Percentiles rank a stretch among this genome's conserved stretches.
phyloP scores from a whole-genome alignment of 1,140 invertebrate species.

The Neomicropteryx cornuta region DNA sequence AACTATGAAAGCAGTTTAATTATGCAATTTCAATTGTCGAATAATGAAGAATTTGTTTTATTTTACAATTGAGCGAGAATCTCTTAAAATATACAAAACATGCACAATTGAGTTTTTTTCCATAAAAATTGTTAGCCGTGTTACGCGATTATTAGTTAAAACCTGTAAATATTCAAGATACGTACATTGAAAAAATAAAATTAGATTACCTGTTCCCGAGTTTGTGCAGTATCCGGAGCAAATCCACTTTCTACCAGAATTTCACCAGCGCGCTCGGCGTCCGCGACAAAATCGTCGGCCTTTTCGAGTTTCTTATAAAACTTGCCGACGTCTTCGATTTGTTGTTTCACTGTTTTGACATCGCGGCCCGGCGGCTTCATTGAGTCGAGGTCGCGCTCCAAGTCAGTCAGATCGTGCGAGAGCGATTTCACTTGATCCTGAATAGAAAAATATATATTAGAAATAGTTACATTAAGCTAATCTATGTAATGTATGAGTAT shows the following conservation, averaged over 20 bases:
- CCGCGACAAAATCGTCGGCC: constrained; percentile 55
- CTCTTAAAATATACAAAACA: no score
- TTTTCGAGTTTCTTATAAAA: constrained; percentile 57
- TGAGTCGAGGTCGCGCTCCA: constrained; percentile 75
- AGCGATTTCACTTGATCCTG: constrained; percentile 70
- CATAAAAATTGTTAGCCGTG: no score
- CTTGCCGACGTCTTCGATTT: constrained; percentile 67
- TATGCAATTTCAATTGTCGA: no score
- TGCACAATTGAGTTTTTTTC: no score
- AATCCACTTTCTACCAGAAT: constrained; percentile 72
- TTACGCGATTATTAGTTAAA: no score
- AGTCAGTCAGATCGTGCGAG: constrained; percentile 57
- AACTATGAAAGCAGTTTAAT: no score
- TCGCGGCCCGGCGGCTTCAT: constrained; percentile 81
- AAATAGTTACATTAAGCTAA: not conserved
- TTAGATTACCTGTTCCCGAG: constrained; percentile 56
- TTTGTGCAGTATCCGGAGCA: constrained; percentile 67
- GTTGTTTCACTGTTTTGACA: constrained; percentile 70
- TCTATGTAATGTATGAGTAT: not conserved
- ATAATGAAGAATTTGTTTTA: no score
- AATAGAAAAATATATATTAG: constrained; percentile 9
- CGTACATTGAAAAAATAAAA: no score
- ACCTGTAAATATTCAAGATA: no score
- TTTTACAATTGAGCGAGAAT: no score
- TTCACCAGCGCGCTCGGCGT: constrained; percentile 62